phyloP scores from a whole-genome alignment of 1,140 invertebrate genomes.

The Rhyacophila brunnea region DNA sequence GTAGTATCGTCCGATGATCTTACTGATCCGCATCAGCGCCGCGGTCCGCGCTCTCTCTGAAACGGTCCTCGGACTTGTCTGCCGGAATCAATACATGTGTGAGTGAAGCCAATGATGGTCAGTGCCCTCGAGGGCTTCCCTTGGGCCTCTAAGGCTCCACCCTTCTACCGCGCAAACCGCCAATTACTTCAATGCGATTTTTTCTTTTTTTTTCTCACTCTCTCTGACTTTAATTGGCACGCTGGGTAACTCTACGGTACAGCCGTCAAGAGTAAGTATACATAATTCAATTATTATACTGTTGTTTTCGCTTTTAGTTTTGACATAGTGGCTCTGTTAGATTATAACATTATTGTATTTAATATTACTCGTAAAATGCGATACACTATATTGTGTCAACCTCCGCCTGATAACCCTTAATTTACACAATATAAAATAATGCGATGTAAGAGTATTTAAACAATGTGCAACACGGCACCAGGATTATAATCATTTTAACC shows the following conservation, averaged over 20 bases:
- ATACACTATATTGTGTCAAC: too few relatives aligned
- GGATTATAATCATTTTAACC: too few relatives aligned
- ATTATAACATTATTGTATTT: constrained; percentile 5
- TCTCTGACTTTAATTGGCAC: constrained; percentile 58
- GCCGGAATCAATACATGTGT: constrained; percentile 58
- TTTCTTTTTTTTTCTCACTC: constrained; percentile 54
- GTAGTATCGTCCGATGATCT: constrained; percentile 30
- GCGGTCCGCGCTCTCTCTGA: constrained; percentile 27
- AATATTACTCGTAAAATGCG: constrained; percentile 3
- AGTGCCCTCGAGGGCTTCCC: constrained; percentile 5
- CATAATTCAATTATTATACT: constrained; percentile 38
- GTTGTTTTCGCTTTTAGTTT: constrained; percentile 24
- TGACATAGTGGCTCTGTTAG: constrained; percentile 17
- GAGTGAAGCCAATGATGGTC: constrained; percentile 40
- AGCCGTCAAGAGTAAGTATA: constrained; percentile 57
- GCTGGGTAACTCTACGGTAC: constrained; percentile 55
- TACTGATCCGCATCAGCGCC: constrained; percentile 9
- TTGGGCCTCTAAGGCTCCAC: constrained; percentile 10
- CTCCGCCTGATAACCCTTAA: constrained; percentile 16
- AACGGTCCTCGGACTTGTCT: constrained; percentile 30
- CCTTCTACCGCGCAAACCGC: constrained; percentile 40
- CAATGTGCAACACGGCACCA: too few relatives aligned
- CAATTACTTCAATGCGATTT: constrained; percentile 59
- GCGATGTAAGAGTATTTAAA: too few relatives aligned
- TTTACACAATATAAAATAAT: too few relatives aligned